Evolutionary conservation across 2,888 invertebrate species (phyloP).

Genomic region (Euphydryas editha): DNA sequence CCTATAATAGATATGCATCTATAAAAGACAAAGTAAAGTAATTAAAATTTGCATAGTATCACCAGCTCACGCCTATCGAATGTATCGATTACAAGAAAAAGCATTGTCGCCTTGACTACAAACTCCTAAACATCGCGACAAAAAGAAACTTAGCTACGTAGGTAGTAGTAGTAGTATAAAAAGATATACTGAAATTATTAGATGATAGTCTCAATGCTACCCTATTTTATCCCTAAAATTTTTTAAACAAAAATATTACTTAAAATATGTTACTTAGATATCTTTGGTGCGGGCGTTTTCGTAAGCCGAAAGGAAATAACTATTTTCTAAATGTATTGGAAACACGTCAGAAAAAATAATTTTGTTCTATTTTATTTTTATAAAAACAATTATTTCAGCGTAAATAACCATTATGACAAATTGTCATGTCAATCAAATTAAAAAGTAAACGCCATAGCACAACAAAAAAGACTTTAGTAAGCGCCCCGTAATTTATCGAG

Average conservation of each 20-base stretch:
- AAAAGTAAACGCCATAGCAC: not conserved
- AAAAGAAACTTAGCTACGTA: not conserved
- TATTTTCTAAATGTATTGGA: not conserved
- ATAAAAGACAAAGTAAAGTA: not conserved
- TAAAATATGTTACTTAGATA: not conserved
- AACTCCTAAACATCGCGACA: constrained; percentile 48
- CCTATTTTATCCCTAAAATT: too few relatives aligned
- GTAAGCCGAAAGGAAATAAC: not conserved
- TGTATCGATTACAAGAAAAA: constrained; percentile 39
- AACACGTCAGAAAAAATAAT: not conserved
- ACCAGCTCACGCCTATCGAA: constrained; percentile 41
- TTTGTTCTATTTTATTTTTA: not conserved
- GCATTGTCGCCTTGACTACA: constrained; percentile 52
- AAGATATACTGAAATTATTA: too few relatives aligned
- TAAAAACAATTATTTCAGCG: not conserved
- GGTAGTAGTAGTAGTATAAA: too few relatives aligned
- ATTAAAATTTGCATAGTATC: constrained; percentile 12
- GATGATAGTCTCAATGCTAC: too few relatives aligned
- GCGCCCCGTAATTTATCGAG: too few relatives aligned
- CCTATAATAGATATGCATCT: too few relatives aligned
- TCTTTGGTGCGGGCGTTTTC: not conserved
- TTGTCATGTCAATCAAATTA: not conserved
- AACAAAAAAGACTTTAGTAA: not conserved
- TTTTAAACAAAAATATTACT: too few relatives aligned
- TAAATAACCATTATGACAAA: not conserved